Conservation (phyloP, 2,113 vertebrate species). For the Alethe diademata region DNA sequence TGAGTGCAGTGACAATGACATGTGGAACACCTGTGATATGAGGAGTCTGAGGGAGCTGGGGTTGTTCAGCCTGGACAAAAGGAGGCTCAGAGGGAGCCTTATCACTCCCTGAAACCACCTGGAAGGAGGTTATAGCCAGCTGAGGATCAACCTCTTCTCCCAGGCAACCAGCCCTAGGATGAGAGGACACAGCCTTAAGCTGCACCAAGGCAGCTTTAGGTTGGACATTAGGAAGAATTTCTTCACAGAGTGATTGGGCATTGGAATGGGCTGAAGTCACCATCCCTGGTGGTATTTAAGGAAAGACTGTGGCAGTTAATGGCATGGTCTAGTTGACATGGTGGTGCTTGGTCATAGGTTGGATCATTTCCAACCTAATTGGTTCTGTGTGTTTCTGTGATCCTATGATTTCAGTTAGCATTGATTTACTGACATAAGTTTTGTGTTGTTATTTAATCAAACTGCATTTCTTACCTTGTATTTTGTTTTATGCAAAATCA, state of each 20-base stretch:
- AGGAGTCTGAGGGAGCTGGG: background rate
- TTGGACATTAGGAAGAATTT: background rate
- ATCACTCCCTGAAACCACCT: background rate
- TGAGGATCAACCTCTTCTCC: rapidly evolving
- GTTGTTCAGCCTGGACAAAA: background rate
- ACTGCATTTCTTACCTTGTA: background rate
- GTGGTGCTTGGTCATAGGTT: background rate
- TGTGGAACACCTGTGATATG: background rate
- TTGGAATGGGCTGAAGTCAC: background rate
- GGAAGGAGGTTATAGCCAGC: background rate
- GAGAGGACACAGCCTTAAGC: background rate
- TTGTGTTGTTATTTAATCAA: background rate
- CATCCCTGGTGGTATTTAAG: background rate
- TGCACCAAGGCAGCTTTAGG: background rate
- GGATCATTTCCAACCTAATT: background rate
- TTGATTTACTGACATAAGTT: background rate
- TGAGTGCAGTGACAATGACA: background rate
- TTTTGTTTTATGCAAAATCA: background rate
- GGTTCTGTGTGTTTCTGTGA: background rate
- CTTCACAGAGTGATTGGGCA: background rate
- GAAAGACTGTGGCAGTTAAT: background rate
- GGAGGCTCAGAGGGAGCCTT: background rate
- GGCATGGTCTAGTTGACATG: background rate
- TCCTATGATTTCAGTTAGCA: background rate
- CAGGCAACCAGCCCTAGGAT: background rate